Conservation (phyloP, 2,888 invertebrate species). For the Balanococcus diminutus region DNA sequence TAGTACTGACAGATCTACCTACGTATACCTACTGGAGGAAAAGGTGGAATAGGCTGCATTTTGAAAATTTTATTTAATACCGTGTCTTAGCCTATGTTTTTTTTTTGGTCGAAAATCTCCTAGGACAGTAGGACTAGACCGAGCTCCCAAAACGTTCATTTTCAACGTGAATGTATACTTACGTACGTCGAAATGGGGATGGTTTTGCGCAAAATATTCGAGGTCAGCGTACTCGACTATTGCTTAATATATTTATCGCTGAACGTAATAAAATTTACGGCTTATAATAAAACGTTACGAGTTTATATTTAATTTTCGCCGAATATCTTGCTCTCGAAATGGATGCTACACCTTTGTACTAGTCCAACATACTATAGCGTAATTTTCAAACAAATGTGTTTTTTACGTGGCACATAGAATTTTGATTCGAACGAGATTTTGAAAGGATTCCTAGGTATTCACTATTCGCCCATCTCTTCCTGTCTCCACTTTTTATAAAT, state of each 20-base stretch:
- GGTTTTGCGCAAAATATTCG: not conserved
- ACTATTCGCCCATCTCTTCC: too few relatives aligned
- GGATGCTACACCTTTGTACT: not conserved
- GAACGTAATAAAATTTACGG: not conserved
- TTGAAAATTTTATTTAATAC: too few relatives aligned
- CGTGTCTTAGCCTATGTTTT: not conserved
- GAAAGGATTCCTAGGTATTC: not conserved
- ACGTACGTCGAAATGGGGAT: not conserved
- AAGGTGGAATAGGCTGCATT: not conserved
- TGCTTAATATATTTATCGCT: not conserved
- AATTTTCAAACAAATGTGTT: not conserved
- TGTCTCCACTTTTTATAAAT: not conserved
- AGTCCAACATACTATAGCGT: not conserved
- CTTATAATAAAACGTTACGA: conserved; percentile 21
- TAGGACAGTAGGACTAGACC: not conserved
- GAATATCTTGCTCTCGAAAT: not conserved
- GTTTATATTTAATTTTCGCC: not conserved
- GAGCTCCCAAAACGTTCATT: conserved; percentile 11
- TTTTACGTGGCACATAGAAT: not conserved
- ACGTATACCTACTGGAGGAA: too few relatives aligned
- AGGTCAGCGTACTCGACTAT: not conserved
- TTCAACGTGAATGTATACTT: not conserved
- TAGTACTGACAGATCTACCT: too few relatives aligned
- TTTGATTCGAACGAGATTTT: not conserved
- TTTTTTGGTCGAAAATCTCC: not conserved